Evolutionary conservation across 2,888 invertebrate genomes (phyloP).

Genomic region (Limnephilus rhombicus): DNA sequence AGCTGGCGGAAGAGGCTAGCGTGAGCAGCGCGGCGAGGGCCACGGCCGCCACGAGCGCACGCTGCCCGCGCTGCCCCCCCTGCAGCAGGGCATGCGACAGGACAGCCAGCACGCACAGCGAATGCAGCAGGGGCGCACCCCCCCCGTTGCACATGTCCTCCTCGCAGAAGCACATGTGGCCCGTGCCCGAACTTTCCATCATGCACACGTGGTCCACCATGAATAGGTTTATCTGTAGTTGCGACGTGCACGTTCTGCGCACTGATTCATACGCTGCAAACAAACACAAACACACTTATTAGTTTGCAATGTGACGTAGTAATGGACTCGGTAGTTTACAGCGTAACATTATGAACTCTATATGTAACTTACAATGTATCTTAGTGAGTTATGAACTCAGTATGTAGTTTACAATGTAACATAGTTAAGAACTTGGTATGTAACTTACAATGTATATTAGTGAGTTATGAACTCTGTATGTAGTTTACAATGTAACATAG

Average conservation of each 20-base stretch:
- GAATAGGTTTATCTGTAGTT: conserved; percentile 96
- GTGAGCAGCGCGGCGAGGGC: neutral
- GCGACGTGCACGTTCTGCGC: conserved; percentile 93
- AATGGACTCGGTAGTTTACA: too few species aligned
- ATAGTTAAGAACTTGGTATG: too few species aligned
- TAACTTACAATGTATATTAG: too few species aligned
- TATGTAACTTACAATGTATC: too few species aligned
- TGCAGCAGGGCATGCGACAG: conserved; percentile 40
- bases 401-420: too few species aligned
- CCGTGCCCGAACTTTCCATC: conserved; percentile 98
- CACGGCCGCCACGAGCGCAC: conserved; percentile 33
- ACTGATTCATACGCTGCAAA: conserved; percentile 93
- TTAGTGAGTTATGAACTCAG: too few species aligned
- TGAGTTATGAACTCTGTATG: too few species aligned
- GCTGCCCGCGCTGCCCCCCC: conserved; percentile 27
- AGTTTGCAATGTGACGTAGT: neutral
- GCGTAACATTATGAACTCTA: too few species aligned
- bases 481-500: too few species aligned
- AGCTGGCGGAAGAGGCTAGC: conserved; percentile 9
- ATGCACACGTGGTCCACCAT: conserved; percentile 99
- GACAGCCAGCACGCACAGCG: conserved; percentile 48
- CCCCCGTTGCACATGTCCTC: conserved; percentile 94
- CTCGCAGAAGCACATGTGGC: conserved; percentile 99
- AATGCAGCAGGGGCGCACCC: conserved; percentile 68
- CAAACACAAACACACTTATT: conserved; percentile 39